Evolutionary conservation across 2,113 vertebrate genomes (phyloP).

Genomic region (Opisthocomus hoazin): DNA sequence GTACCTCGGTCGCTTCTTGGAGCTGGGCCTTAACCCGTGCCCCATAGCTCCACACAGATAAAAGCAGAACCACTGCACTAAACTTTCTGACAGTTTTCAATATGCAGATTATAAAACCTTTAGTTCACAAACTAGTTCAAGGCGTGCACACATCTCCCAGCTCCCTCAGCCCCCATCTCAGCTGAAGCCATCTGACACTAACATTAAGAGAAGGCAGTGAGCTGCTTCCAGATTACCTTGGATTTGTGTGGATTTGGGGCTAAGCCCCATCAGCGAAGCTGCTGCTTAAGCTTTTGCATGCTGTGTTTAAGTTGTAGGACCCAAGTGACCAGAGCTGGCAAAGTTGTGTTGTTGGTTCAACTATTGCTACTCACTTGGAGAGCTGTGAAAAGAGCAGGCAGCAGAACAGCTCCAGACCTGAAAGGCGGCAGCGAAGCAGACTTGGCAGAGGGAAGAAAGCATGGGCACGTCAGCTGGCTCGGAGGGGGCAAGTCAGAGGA

Average conservation of each 20-base stretch:
- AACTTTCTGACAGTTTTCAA: not conserved
- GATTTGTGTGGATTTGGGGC: not conserved
- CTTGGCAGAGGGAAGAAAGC: constrained; percentile 26
- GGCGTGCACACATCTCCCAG: not conserved
- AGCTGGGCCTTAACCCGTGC: not conserved
- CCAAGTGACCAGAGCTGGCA: not conserved
- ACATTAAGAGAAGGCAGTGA: not conserved
- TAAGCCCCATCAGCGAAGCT: not conserved
- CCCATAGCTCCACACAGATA: not conserved
- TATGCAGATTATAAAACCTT: not conserved
- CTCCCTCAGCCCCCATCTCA: not conserved
- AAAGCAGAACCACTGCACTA: not conserved
- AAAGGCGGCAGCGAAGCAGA: not conserved
- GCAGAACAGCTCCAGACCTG: constrained; percentile 17
- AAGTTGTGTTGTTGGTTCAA: not conserved
- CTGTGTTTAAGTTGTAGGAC: not conserved
- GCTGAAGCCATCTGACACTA: not conserved
- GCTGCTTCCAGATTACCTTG: constrained; percentile 18
- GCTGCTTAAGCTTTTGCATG: not conserved
- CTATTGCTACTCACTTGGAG: not conserved
- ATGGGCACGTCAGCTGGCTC: not conserved
- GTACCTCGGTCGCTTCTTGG: not conserved
- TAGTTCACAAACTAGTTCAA: not conserved
- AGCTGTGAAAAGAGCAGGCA: constrained; percentile 20
- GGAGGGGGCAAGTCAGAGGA: not conserved